Percentiles rank a stretch among this genome's conserved stretches.
Conservation (phyloP, 2,113 vertebrate species). For the Leiothrix lutea region DNA sequence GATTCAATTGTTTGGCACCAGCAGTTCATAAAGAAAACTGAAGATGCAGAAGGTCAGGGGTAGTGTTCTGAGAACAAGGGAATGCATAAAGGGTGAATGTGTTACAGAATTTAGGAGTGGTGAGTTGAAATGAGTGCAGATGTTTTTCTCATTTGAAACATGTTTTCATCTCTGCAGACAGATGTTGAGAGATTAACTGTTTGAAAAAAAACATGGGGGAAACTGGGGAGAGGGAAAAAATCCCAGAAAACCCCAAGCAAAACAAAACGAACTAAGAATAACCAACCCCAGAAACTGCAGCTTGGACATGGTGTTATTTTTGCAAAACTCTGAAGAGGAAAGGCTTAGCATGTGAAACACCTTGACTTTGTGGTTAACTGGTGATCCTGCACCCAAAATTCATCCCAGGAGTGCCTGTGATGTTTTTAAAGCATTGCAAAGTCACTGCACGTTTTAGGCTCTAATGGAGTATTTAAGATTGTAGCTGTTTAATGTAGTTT, state of each 20-base stretch:
- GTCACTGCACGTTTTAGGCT: not conserved
- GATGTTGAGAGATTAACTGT: not conserved
- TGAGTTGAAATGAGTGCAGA: not conserved
- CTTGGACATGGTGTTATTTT: not conserved
- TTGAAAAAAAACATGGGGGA: not conserved
- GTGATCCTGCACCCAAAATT: not conserved
- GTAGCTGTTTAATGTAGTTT: not conserved
- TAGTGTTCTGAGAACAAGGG: not conserved
- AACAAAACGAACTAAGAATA: not conserved
- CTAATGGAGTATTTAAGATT: not conserved
- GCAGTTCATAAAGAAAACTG: not conserved
- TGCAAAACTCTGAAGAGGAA: not conserved
- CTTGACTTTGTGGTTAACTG: not conserved
- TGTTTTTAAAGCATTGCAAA: not conserved
- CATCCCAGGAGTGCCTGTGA: accelerated
- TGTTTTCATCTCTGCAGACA: not conserved
- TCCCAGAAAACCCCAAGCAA: not conserved
- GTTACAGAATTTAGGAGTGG: not conserved
- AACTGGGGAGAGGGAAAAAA: not conserved
- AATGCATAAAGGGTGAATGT: not conserved
- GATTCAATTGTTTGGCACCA: not conserved
- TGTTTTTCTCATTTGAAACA: not conserved
- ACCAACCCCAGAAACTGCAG: not conserved
- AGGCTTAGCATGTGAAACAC: not conserved
- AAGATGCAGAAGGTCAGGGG: not conserved